Percentiles rank a stretch among this genome's conserved stretches.
phyloP scores from a whole-genome alignment of 2,888 invertebrate species.

The Tetheella fluctuosa region DNA sequence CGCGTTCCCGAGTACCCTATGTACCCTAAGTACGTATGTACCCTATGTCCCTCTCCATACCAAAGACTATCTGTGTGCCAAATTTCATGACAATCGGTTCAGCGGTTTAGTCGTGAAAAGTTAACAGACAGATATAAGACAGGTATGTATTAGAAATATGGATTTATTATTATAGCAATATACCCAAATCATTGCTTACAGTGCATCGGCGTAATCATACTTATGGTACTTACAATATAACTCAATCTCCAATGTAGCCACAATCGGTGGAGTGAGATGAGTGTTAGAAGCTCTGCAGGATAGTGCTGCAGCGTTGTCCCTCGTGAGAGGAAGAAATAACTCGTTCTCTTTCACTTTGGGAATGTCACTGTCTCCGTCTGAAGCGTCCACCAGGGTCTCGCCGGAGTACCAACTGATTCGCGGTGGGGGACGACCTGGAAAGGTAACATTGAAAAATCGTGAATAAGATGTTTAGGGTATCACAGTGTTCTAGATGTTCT shows the following conservation, averaged over 20 bases:
- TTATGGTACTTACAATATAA: slow-evolving; percentile 87
- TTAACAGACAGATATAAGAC: too few species aligned
- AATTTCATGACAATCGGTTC: too few species aligned
- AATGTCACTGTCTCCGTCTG: slow-evolving; percentile 86
- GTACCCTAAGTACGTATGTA: too few species aligned
- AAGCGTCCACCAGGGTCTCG: slow-evolving; percentile 87
- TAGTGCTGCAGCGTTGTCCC: slow-evolving; percentile 87
- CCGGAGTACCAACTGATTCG: slow-evolving; percentile 92
- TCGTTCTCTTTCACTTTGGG: slow-evolving; percentile 88
- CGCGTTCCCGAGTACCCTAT: too few species aligned
- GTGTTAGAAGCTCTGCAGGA: slow-evolving; percentile 91
- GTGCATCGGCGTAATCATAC: too few species aligned
- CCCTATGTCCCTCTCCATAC: too few species aligned
- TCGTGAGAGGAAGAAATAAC: slow-evolving; percentile 86
- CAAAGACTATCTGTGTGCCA: too few species aligned
- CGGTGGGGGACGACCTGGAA: slow-evolving; percentile 88
- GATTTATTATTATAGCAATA: too few species aligned
- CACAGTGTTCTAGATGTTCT: too few species aligned
- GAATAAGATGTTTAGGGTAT: neutral
- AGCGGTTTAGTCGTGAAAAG: too few species aligned
- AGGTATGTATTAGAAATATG: too few species aligned
- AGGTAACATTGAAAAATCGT: neutral
- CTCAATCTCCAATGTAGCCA: slow-evolving; percentile 87
- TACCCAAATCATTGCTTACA: too few species aligned
- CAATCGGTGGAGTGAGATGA: slow-evolving; percentile 87